phyloP scores from a whole-genome alignment of 1,140 invertebrate species.

The Lordiphosa clarofinis region DNA sequence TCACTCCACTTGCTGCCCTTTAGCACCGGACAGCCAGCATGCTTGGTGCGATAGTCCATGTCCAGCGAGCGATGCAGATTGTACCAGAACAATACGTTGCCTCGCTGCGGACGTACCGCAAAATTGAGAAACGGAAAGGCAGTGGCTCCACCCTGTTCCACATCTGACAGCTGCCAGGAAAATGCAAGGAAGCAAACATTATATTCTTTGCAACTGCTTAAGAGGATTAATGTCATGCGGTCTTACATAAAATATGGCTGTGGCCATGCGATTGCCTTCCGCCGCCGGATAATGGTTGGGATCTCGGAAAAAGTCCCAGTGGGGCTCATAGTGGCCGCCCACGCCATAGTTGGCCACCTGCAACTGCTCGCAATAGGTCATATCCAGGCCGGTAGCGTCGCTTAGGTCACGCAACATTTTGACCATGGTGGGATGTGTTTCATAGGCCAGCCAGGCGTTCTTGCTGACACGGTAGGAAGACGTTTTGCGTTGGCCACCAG shows the following conservation, averaged over 20 bases:
- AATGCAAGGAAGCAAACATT: neutral
- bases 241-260: constrained; percentile 76
- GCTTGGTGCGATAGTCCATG: constrained; percentile 93
- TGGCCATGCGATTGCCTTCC: constrained; percentile 82
- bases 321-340: constrained; percentile 87
- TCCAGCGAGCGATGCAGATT: constrained; percentile 95
- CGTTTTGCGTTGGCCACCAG: constrained; percentile 83
- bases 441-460: constrained; percentile 95
- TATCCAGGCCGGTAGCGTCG: constrained; percentile 90
- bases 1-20: constrained; percentile 96
- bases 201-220: constrained; percentile 2
- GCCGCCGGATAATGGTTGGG: constrained; percentile 83
- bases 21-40: constrained; percentile 98
- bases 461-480: constrained; percentile 97
- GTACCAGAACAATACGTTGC: constrained; percentile 96
- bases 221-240: constrained; percentile 68
- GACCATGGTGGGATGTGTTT: constrained; percentile 88
- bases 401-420: constrained; percentile 87
- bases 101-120: constrained; percentile 92
- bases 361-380: constrained; percentile 88
- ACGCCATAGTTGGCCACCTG: constrained; percentile 87
- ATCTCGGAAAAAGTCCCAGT: constrained; percentile 83
- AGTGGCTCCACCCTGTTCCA: constrained; percentile 96
- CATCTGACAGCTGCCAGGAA: constrained; percentile 90
- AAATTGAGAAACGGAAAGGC: constrained; percentile 94